Evolutionary conservation across 2,113 vertebrate genomes (phyloP), one percentile per base, ranked within the genome.

Genomic region (Myodes glareolus): DNA sequence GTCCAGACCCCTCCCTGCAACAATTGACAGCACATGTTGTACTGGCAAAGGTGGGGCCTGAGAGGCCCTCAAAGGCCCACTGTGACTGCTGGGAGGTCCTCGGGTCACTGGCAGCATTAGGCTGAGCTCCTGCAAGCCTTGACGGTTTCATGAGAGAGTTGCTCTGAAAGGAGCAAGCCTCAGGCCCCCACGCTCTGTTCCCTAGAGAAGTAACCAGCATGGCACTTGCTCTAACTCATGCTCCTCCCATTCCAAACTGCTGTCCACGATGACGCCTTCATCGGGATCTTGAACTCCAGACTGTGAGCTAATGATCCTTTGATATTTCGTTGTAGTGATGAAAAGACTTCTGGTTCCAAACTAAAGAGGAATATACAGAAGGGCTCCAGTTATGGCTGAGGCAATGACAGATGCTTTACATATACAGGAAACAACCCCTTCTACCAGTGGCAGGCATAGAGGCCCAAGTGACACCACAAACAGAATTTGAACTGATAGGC

Each of bases 81-180:
- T 63, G 31, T 65, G 73, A 39, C 73, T 27, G 31, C 58, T 17
- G 21, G 31, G 42, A 65, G 29, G 17, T 36, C 10, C 31, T 77
- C 33, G 1, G 86, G 67, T 29, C 68, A 88, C 87, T 19, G 36
- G 23, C 14, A 36, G 50, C 2, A 19, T 88, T 5, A 19, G 13
- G 19, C 39, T 73, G 31, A 14, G 13, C 17, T 61, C 19, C 27
- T 47, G 55, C 5, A 75, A 13, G 55, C 19, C 19, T 29, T 52
- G 45, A 13, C 0, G 1, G 55, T 12, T 58, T 33, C 6, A 0
- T 5, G n/a, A 8, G 8, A n/a, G 23, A 31, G 39, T 63, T 61
- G 11, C 19, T 4, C 7, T 2, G 4, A 45, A 63, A 11, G 29
- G 29, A 33, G 36, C 31, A 77, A 77, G 31, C 58, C 7, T 23